Percentiles rank a stretch among this genome's conserved stretches.
phyloP scores from a whole-genome alignment of 2,888 invertebrate genomes.

The Nephrotoma guestfalica region DNA sequence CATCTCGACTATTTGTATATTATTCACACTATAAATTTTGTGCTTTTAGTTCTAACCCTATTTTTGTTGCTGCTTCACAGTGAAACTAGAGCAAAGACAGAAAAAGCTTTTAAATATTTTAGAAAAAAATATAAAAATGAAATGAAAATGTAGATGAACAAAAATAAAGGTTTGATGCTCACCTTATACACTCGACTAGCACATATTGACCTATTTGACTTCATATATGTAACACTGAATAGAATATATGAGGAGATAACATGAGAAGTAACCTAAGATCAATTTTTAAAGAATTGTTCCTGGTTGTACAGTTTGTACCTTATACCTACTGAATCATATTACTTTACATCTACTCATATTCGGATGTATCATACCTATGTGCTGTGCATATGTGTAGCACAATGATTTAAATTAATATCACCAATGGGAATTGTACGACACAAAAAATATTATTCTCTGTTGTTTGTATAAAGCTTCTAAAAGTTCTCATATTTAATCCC shows the following conservation, averaged over 20 bases:
- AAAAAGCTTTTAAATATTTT: neutral
- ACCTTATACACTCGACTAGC: neutral
- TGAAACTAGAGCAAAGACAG: neutral
- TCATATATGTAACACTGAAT: neutral
- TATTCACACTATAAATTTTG: neutral
- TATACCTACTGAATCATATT: neutral
- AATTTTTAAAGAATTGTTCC: neutral
- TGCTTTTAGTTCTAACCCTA: neutral
- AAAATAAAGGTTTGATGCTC: neutral
- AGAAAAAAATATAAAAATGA: neutral
- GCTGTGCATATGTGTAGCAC: neutral
- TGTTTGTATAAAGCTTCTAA: too few relatives aligned
- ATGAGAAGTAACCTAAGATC: neutral
- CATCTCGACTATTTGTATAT: neutral
- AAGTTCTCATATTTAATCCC: too few relatives aligned
- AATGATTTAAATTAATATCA: neutral
- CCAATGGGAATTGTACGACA: neutral
- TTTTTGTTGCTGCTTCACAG: neutral
- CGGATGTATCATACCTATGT: too few relatives aligned
- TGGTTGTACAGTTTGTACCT: neutral
- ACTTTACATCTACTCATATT: neutral
- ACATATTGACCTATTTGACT: neutral
- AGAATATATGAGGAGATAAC: neutral
- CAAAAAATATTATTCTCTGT: too few relatives aligned
- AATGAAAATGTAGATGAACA: neutral